These are phyloP conservation scores for Acipenser transmontanus DNA, from an alignment of 2,797 vertebrate species.

Conservation along the genomic window DNA sequence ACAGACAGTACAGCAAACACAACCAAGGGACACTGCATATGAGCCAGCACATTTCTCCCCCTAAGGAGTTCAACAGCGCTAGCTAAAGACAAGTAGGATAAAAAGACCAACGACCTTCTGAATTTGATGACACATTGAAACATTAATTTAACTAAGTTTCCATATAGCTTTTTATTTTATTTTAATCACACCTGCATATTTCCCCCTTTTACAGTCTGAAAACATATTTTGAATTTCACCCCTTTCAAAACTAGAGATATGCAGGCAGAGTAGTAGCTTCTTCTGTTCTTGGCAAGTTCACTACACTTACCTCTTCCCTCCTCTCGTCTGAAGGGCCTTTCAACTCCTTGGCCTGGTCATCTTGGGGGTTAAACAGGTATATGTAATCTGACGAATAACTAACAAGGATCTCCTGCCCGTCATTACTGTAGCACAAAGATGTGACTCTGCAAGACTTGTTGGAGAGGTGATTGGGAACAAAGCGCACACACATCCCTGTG, in stretches of 20 bases:
- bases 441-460: slow-evolving; percentile 96
- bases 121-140: no score
- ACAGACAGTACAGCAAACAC: slow-evolving; percentile 41
- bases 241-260: no score
- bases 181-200: no score
- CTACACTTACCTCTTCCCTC: slow-evolving; percentile 79
- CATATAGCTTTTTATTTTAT: no score
- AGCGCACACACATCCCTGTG: slow-evolving; percentile 91
- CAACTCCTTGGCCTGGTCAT: slow-evolving; percentile 88
- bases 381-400: slow-evolving; percentile 98
- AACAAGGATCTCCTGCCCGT: slow-evolving; percentile 93
- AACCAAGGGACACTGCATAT: slow-evolving; percentile 39
- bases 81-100: slow-evolving; percentile 6
- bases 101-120: slow-evolving; percentile 10
- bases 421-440: slow-evolving; percentile 91
- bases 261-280: no score
- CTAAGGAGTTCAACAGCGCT: slow-evolving; percentile 12
- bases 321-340: slow-evolving; percentile 91
- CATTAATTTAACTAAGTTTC: no score
- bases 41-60: slow-evolving; percentile 51
- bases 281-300: background rate
- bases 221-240: no score
- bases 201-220: no score
- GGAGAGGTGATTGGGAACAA: slow-evolving; percentile 87
- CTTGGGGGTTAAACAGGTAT: slow-evolving; percentile 93